Percentiles rank a stretch among this genome's conserved stretches.
phyloP scores from a whole-genome alignment of 2,113 vertebrate species.

The Oplegnathus fasciatus region DNA sequence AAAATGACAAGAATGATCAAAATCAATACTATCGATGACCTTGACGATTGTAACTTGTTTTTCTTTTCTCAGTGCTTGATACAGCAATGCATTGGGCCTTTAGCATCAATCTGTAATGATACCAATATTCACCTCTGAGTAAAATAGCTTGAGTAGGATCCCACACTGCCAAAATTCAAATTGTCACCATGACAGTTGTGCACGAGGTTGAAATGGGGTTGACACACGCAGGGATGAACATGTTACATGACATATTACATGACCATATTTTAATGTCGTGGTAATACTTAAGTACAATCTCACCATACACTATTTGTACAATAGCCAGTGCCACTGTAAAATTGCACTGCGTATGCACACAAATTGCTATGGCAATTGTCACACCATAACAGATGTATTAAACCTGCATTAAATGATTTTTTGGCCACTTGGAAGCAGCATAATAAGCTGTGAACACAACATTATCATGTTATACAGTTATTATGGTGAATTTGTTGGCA shows the following conservation, averaged over 20 bases:
- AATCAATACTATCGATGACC: no score
- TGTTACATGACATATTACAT: not conserved
- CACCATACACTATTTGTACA: not conserved
- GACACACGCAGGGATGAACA: not conserved
- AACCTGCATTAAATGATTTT: no score
- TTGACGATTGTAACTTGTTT: no score
- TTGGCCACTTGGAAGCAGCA: not conserved
- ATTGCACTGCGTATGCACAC: not conserved
- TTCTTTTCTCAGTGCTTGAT: no score
- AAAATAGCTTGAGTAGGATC: not conserved
- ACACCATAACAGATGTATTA: not conserved
- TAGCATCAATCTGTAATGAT: not conserved
- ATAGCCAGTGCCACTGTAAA: not conserved
- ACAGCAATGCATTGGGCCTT: no score
- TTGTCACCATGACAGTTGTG: not conserved
- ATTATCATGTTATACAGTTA: not conserved
- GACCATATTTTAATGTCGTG: not conserved
- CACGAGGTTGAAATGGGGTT: not conserved
- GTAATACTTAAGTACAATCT: not conserved
- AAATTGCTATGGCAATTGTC: not conserved
- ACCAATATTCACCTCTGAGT: not conserved
- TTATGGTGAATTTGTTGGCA: not conserved
- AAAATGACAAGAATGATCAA: not conserved
- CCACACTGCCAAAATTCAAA: not conserved
- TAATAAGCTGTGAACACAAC: not conserved